phyloP scores from a whole-genome alignment of 30 jellyfish, hydroid and myxozoan genomes.

The Pseudorhiza aurosa region DNA sequence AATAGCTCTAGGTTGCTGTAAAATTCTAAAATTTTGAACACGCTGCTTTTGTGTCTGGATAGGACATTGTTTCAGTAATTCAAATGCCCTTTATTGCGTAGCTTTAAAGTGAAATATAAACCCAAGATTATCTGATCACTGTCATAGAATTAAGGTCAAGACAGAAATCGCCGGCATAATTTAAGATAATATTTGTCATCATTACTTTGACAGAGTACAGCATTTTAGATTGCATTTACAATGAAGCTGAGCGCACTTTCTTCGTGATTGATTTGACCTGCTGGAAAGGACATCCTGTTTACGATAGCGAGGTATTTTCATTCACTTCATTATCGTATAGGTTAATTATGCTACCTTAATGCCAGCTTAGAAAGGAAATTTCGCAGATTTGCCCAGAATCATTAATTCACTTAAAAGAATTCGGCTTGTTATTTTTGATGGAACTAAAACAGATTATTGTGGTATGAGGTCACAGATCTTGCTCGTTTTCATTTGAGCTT shows the following conservation, averaged over 20 bases:
- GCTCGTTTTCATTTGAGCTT: too few species aligned
- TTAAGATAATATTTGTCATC: background rate
- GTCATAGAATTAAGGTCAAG: background rate
- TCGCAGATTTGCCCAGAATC: background rate
- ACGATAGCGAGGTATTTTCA: conserved; percentile 87
- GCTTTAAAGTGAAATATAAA: background rate
- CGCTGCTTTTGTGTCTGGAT: too few species aligned
- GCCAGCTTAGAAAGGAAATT: background rate
- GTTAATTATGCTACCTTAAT: background rate
- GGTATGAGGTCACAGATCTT: too few species aligned
- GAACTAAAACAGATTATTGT: too few species aligned
- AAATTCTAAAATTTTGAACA: too few species aligned
- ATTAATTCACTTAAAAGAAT: too few species aligned
- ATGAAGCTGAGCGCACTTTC: conserved; percentile 78
- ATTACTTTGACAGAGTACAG: conserved; percentile 44
- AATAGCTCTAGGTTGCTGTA: too few species aligned
- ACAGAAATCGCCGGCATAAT: background rate
- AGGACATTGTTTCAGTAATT: too few species aligned
- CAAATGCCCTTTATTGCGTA: background rate
- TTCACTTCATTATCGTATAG: background rate
- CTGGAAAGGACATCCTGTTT: conserved; percentile 88
- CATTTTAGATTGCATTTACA: conserved; percentile 85
- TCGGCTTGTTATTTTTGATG: too few species aligned
- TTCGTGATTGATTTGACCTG: conserved; percentile 87
- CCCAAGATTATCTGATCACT: background rate